These are phyloP conservation scores for Drosophila pruinosa DNA, from an alignment of 1,140 invertebrate genomes.

Conservation along the genomic window DNA sequence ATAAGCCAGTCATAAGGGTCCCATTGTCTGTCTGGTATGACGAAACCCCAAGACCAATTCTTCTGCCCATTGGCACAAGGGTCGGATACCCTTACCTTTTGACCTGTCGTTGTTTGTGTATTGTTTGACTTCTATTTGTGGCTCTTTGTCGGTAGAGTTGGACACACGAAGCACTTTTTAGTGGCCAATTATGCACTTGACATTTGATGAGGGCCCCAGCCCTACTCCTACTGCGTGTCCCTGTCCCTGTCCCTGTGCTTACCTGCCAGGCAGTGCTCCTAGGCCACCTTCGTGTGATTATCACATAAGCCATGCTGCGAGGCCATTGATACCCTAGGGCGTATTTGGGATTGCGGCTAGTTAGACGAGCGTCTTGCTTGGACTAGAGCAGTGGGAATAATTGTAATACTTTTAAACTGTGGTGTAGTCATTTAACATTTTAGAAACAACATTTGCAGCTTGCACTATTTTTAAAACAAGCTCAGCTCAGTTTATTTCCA, in stretches of 20 bases:
- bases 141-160: conserved; percentile 40
- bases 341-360: not conserved
- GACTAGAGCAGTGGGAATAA: not conserved
- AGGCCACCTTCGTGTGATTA: conserved; percentile 1
- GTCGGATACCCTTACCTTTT: conserved; percentile 10
- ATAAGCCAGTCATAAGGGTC: conserved; percentile 27
- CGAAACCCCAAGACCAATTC: not conserved
- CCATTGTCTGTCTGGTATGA: conserved; percentile 32
- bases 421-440: no score
- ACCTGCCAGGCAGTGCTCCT: conserved; percentile 9
- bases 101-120: conserved; percentile 26
- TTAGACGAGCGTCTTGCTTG: not conserved
- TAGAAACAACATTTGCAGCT: no score
- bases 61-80: conserved; percentile 1
- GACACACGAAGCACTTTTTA: conserved; percentile 38
- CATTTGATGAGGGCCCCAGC: conserved; percentile 59
- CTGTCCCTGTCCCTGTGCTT: not conserved
- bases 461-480: no score
- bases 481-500: no score
- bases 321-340: not conserved
- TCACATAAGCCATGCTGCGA: not conserved
- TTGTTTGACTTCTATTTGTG: conserved; percentile 24
- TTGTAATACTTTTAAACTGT: no score
- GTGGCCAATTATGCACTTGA: conserved; percentile 75
- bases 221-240: not conserved